Conservation (phyloP, 2,113 vertebrate genomes). For the Etheostoma spectabile region DNA sequence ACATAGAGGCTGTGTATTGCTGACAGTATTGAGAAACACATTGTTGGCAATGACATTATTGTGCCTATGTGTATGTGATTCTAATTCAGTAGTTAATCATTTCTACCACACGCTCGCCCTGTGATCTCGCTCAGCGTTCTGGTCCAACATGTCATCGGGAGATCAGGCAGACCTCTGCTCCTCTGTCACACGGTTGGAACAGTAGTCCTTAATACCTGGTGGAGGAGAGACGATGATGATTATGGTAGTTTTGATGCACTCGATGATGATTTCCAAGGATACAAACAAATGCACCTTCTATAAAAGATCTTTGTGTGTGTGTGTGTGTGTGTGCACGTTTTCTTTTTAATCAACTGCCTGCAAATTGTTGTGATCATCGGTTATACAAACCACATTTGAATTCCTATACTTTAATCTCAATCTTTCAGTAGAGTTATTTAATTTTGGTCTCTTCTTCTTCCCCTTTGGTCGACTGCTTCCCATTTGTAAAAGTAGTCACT, state of each 20-base stretch:
- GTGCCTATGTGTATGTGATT: not conserved
- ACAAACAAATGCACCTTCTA: not conserved
- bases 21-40: not conserved
- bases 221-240: not conserved
- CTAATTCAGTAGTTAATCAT: not conserved
- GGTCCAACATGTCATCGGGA: not conserved
- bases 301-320: too few species aligned
- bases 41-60: fast-evolving
- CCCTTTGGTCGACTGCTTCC: conserved; percentile 55
- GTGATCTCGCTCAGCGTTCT: not conserved
- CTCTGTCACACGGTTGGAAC: conserved; percentile 60
- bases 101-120: not conserved
- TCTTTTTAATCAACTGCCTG: not conserved
- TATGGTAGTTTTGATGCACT: not conserved
- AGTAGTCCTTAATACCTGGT: conserved; percentile 80
- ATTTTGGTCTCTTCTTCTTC: conserved; percentile 38
- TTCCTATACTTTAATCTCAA: conserved; percentile 3
- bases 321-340: not conserved
- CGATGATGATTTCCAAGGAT: not conserved
- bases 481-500: conserved; percentile 44
- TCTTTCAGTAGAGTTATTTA: not conserved
- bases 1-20: not conserved
- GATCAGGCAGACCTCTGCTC: conserved; percentile 51
- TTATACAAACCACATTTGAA: not conserved
- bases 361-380: not conserved